Evolutionary conservation across 2,888 invertebrate genomes (phyloP), one percentile per base, ranked within the genome.

Genomic region (Eilema depressum): DNA sequence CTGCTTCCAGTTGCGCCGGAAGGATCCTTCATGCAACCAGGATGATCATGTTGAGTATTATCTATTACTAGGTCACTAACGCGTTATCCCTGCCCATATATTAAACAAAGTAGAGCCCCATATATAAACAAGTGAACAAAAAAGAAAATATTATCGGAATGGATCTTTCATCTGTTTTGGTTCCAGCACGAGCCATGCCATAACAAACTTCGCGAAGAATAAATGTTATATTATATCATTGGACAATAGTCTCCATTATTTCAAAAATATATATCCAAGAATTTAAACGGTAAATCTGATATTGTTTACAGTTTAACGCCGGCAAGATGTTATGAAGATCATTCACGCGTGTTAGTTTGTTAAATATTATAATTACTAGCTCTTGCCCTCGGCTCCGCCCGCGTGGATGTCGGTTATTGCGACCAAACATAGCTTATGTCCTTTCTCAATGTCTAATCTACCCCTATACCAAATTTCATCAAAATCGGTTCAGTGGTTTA

Each of bases 121-220:
- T 71, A 78, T 75, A 78, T 78, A 81, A 81, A 81, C 76, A 79
- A 25, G 20, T 26, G 60, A 71, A 64, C 57, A 76, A 79, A 80
- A 78, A 78, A 75, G 78, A 75, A 77, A 83, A 81, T 80, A 82
- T 84, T 82, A 81, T 82, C 76, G 64, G 75, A 71, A 67, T 70
- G 74, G 76, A 81, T 80, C 81, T 78, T 73, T 60, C 75, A 66
- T 69, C 78, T 90, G 88, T 90, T 90, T 75, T 87, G 83, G 68
- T 63, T 83, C 68, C 66, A 59, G 84, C 90, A 82, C 89, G 90
- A 80, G 90, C 85, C 78, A 61, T 74, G 57, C 70, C 78, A 83
- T 81, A 89, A 89, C 88, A 90, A 63, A 41, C 57, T 61, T 59
- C 37, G 17, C 30, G 63, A 70, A 59, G 63, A 70, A 78, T 75